Percentiles rank a stretch among this genome's conserved stretches.
These are phyloP conservation scores for Dasyprocta punctata DNA, from an alignment of 2,113 vertebrate species.

Conservation along the genomic window DNA sequence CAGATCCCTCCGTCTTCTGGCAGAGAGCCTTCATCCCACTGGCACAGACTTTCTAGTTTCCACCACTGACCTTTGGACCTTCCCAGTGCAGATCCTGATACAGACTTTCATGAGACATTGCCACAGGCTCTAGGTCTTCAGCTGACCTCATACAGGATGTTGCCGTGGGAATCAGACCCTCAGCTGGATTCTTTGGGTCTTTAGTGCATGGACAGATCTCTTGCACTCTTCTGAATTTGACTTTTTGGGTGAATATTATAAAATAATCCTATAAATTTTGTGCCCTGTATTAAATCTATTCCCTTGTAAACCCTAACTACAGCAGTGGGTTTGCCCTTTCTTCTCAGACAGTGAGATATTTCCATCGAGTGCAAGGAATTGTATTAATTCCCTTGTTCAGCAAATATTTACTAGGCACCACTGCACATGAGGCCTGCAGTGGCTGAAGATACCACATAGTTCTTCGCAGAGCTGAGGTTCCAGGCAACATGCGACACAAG, in stretches of 20 bases:
- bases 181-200: background rate
- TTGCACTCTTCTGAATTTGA: background rate
- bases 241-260: background rate
- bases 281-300: too few relatives aligned
- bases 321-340: background rate
- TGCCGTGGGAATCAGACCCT: background rate
- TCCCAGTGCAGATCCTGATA: background rate
- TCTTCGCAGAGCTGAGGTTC: background rate
- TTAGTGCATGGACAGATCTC: background rate
- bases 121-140: background rate
- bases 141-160: background rate
- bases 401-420: background rate
- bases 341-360: background rate
- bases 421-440: background rate
- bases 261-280: background rate
- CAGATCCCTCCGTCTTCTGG: background rate
- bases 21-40: background rate
- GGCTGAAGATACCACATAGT: background rate
- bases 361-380: background rate
- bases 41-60: background rate
- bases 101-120: background rate
- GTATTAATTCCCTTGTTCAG: background rate
- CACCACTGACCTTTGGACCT: background rate
- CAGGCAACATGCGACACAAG: background rate
- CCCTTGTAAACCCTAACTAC: too few relatives aligned